These are phyloP conservation scores for Stenopsyche tienmushanensis DNA, from an alignment of 1,140 invertebrate species.

Conservation along the genomic window DNA sequence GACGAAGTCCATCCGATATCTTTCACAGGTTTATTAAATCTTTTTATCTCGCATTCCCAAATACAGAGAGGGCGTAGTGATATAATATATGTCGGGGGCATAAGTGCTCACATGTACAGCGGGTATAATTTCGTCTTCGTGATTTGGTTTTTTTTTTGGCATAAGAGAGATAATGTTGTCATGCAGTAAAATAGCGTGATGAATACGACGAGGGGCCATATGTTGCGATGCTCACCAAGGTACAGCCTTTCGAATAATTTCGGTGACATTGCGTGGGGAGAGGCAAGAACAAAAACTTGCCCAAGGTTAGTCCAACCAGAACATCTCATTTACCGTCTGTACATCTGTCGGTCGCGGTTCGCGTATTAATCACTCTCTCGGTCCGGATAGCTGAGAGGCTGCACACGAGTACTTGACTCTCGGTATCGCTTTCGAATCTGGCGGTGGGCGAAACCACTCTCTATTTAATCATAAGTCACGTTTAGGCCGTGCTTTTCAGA, in stretches of 20 bases:
- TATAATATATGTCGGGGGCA: no score
- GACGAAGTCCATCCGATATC: no score
- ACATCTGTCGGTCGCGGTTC: background rate
- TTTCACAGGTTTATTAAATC: no score
- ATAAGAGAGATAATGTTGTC: background rate
- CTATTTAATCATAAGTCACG: slow-evolving; percentile 9
- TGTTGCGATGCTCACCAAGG: background rate
- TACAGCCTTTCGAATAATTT: background rate
- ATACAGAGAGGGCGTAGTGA: no score
- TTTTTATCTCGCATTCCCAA: no score
- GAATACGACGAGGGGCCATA: background rate
- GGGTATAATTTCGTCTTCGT: background rate
- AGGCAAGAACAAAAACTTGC: background rate
- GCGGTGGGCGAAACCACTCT: slow-evolving; percentile 13
- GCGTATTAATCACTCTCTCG: background rate
- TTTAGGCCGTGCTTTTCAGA: no score
- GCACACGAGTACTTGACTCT: background rate
- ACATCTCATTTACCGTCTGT: background rate
- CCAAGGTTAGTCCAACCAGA: no score
- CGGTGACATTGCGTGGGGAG: slow-evolving; percentile 11
- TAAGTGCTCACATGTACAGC: no score
- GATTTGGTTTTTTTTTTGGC: background rate
- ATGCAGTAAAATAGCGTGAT: background rate
- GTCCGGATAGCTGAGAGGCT: background rate
- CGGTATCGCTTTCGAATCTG: background rate